Evolutionary conservation across 1,140 invertebrate genomes (phyloP), one percentile per base, ranked within the genome.

Genomic region (Drosophila parvula): DNA sequence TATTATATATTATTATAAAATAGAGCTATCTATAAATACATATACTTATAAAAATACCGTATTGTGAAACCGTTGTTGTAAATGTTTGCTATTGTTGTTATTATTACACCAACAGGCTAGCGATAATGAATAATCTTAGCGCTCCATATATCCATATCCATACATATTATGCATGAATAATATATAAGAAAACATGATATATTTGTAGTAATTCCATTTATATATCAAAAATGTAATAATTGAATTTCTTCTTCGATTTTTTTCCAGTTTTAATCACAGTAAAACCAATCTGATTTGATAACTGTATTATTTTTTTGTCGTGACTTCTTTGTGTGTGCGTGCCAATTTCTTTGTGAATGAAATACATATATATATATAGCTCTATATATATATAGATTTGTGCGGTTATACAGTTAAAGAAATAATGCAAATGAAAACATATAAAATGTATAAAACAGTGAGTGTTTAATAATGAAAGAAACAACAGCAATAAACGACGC

Each of bases 71-170:
- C 60, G 22, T 65, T 51, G 18, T 36, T 43, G 45, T 69, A 28
- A 36, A 16, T 40, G 45, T 47, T 59, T 64, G 63, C 69, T 61
- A 40, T 59, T 78, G 48, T 74, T 60, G 63, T 70, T 57, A 57
- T 34, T 59, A 28, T 63, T 71, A 44, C 71, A 84, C 48, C 64
- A 79, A 65, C 63, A 82, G 74, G 56, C 79, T 48, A 10, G 76
- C 70, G 81, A 83, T 84, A 83, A 83, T 79, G 79, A 61, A 84
- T 84, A 84, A 83, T 83, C 81, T 79, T 61, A 47, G 45, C 40
- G 38, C 28, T 22, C 12, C 53, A 62, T 34, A 18, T 32, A 28
- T 41, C 14, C 12, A 58, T 32, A n/a, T 32, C n/a, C 16, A 22
- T 22, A 12, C 8, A 4, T 14, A 22, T 14, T 28, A 3, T 22